Evolutionary conservation across 2,888 invertebrate species (phyloP), one percentile per base, ranked within the genome.

Genomic region (Cabera pusaria): DNA sequence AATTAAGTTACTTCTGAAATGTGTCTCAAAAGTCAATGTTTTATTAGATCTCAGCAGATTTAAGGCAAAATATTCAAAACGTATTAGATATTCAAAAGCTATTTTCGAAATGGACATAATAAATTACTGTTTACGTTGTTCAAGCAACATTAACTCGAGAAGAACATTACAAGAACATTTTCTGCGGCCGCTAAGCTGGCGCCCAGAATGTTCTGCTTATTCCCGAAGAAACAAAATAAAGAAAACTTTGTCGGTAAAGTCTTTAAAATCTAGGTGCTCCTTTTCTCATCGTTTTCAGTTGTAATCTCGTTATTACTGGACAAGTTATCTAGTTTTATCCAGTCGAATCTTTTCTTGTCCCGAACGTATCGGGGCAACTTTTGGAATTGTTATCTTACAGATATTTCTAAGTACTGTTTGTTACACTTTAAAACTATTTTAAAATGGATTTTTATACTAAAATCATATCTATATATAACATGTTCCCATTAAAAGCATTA

Each of bases 111-210:
- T 37, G 48, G 44, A 41, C 49, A 41, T 51, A 50, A 49, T 62
- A 55, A 59, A 61, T 56, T 54, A 56, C 50, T 44, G 47, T 46
- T 55, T 44, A 52, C 37, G 47, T 58, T 56, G 54, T 56, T 58
- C 51, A 57, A 53, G 56, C 42, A 54, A 50, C 50, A 52, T 58
- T 55, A 58, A 34, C 48, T 35, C 38, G 48, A 51, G 42, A 45
- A 58, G 48, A 58, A 25, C 20, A 23, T 28, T 37, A n/a, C n/a
- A n/a, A n/a, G n/a, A n/a, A n/a, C n/a, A n/a, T n/a, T 39, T 40
- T 24, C 39, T 17, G 8, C 10, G 16, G 5, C 12, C 18, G 6
- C 22, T 19, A 32, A 36, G 42, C 36, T 12, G 8, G 20, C 26
- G 21, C 22, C 24, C 16, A 28, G 22, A 32, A 24, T 34, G 35